Percentiles rank a stretch among this genome's conserved stretches.
Evolutionary conservation across 2,113 vertebrate genomes (phyloP).

Genomic region (Rutilus rutilus): DNA sequence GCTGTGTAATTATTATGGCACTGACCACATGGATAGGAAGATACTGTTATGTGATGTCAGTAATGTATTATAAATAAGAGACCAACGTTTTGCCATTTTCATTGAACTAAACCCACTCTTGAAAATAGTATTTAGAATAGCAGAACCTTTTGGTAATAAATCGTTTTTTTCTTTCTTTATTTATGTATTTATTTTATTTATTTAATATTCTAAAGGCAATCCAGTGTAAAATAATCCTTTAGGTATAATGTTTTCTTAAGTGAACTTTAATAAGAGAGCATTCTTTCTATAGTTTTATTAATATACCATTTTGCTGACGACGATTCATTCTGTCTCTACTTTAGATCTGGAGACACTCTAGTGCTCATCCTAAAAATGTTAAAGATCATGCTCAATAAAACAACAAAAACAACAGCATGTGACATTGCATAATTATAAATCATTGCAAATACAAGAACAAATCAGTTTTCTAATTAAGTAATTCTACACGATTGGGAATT

Average conservation of each 20-base stretch:
- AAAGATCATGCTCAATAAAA: not conserved
- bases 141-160: not conserved
- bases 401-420: not conserved
- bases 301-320: not conserved
- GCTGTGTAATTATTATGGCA: slow-evolving; percentile 20
- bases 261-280: not conserved
- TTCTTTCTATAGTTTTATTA: not conserved
- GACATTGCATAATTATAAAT: not conserved
- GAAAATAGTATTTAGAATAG: not conserved
- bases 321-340: not conserved
- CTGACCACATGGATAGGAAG: not conserved
- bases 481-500: not conserved
- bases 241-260: not conserved
- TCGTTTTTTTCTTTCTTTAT: too few species aligned
- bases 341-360: not conserved
- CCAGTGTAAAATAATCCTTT: not conserved
- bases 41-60: slow-evolving; percentile 6
- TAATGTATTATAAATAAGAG: not conserved
- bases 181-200: too few species aligned
- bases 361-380: not conserved
- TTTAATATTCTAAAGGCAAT: not conserved
- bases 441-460: not conserved
- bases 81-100: not conserved
- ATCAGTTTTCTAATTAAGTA: not conserved
- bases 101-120: not conserved